phyloP scores from a whole-genome alignment of 37 sponge, comb jelly and placozoan genomes.

The Theonella swinhoei region DNA sequence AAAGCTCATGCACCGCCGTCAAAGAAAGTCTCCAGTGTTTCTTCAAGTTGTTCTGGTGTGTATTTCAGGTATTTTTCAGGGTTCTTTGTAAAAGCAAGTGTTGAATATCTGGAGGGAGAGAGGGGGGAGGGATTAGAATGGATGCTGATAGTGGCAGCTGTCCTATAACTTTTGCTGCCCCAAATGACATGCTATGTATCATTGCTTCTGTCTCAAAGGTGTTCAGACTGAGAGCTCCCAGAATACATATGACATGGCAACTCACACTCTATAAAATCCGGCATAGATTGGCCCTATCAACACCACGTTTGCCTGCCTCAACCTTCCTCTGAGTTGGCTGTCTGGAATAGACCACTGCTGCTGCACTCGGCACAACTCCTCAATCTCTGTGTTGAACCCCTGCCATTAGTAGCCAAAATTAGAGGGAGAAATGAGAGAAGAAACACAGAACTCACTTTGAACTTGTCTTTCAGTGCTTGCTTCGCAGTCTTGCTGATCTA shows the following conservation, averaged over 20 bases:
- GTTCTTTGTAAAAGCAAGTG: slow-evolving; percentile 81
- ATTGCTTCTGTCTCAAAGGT: too few species aligned
- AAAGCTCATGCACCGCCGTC: slow-evolving; percentile 66
- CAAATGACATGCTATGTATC: not conserved
- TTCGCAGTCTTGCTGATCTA: slow-evolving; percentile 65
- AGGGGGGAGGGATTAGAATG: not conserved
- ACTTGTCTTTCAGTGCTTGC: slow-evolving; percentile 86
- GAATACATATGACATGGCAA: not conserved
- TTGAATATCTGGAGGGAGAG: slow-evolving; percentile 57
- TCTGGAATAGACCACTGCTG: slow-evolving; percentile 87
- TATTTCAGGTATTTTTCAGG: slow-evolving; percentile 92
- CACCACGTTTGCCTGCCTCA: slow-evolving; percentile 68
- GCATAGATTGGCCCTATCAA: slow-evolving; percentile 62
- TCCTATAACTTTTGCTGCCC: not conserved
- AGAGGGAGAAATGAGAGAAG: not conserved
- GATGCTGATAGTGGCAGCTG: not conserved
- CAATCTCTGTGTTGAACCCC: slow-evolving; percentile 92
- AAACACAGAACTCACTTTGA: slow-evolving; percentile 52
- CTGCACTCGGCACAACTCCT: slow-evolving; percentile 81
- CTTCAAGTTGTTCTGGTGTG: slow-evolving; percentile 63
- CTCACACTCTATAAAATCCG: slow-evolving; percentile 70
- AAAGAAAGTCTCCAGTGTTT: slow-evolving; percentile 74
- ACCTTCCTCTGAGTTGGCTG: slow-evolving; percentile 41
- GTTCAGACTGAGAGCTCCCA: not conserved
- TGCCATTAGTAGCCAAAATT: not conserved